phyloP scores from a whole-genome alignment of 2,888 invertebrate species.

The Aphodius granarius region DNA sequence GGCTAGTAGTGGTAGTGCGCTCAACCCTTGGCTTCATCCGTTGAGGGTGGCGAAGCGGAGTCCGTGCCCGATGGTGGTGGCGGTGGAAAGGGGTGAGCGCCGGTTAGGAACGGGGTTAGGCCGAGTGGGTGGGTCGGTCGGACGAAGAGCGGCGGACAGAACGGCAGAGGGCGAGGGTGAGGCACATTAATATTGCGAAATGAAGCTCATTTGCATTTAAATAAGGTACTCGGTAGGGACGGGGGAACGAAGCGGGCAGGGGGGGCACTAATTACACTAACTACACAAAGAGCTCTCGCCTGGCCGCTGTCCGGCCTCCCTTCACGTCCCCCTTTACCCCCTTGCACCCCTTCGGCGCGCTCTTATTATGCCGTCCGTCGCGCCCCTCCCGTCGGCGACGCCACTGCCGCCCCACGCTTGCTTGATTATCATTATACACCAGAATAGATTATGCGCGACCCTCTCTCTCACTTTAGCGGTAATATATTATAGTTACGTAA shows the following conservation, averaged over 20 bases:
- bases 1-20: conserved; percentile 50
- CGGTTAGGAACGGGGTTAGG: conserved; percentile 4
- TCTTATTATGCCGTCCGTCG: conserved; percentile 44
- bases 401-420: conserved; percentile 42
- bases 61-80: conserved; percentile 49
- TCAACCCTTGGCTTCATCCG: conserved; percentile 58
- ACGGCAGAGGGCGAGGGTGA: conserved; percentile 53
- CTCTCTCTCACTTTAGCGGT: conserved; percentile 17
- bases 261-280: conserved; percentile 57
- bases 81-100: conserved; percentile 51
- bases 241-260: conserved; percentile 36
- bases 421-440: conserved; percentile 52
- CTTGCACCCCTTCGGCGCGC: conserved; percentile 29
- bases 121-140: conserved; percentile 38
- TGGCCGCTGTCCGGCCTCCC: conserved; percentile 51
- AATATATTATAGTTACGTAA: conserved; percentile 23
- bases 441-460: conserved; percentile 51
- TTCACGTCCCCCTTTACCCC: conserved; percentile 15
- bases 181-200: conserved; percentile 86
- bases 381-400: conserved; percentile 13
- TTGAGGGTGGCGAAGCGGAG: conserved; percentile 55
- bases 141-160: conserved; percentile 37
- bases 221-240: conserved; percentile 64
- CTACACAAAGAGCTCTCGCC: conserved; percentile 57
- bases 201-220: conserved; percentile 91